phyloP scores from a whole-genome alignment of 2,888 invertebrate species.

The Ferrisia virgata region DNA sequence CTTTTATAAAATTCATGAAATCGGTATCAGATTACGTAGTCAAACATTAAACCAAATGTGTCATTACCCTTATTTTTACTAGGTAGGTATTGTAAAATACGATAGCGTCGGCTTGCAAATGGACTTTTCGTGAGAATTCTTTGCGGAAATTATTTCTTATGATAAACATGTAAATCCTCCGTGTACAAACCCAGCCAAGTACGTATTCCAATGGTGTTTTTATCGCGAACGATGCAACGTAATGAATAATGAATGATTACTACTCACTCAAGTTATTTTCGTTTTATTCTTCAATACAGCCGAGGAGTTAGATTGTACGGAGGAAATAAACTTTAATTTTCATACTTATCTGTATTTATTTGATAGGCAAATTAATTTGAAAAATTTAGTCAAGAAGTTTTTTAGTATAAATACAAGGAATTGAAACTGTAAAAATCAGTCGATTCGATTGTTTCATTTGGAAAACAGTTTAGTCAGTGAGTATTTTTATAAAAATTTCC shows the following conservation, averaged over 20 bases:
- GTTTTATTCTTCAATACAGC: not conserved
- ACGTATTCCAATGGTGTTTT: not conserved
- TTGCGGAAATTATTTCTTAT: conserved; percentile 10
- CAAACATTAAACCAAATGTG: not conserved
- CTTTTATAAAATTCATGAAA: not conserved
- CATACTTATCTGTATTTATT: not conserved
- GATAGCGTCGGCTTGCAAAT: not conserved
- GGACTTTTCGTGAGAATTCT: not conserved
- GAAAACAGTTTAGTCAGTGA: not conserved
- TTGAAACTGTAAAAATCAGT: not conserved
- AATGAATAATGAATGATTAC: not conserved
- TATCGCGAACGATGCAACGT: not conserved
- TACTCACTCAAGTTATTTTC: not conserved
- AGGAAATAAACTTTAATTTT: not conserved
- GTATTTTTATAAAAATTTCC: not conserved
- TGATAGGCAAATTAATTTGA: not conserved
- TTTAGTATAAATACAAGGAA: not conserved
- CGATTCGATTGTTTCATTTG: not conserved
- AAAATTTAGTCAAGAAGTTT: not conserved
- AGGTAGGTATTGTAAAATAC: conserved; percentile 11
- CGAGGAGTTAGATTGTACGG: not conserved
- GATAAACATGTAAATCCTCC: conserved; percentile 22
- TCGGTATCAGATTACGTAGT: not conserved
- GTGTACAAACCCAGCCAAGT: not conserved
- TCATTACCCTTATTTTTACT: not conserved